These are phyloP conservation scores for Gymnoscopelus microlampas DNA, from an alignment of 2,797 vertebrate species.

Conservation along the genomic window DNA sequence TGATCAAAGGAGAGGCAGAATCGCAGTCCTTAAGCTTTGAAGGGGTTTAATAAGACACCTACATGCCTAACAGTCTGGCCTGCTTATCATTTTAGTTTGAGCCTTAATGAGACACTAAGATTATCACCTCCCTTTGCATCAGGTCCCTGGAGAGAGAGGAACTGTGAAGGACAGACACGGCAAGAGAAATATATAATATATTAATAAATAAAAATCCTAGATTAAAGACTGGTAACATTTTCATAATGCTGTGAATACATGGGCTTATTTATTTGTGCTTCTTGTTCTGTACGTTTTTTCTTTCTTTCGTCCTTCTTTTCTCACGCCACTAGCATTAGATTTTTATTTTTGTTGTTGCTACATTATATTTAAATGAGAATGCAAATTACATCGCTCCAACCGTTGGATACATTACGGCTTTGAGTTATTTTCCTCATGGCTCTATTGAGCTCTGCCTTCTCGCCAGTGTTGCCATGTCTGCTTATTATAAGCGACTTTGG, in stretches of 20 bases:
- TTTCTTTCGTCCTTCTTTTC: too few species aligned
- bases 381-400: slow-evolving; percentile 10
- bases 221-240: slow-evolving; percentile 20
- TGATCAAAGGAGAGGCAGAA: slow-evolving; percentile 75
- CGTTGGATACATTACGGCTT: too few species aligned
- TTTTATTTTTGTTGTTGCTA: not conserved
- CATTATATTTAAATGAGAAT: slow-evolving; percentile 17
- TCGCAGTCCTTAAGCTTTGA: slow-evolving; percentile 75
- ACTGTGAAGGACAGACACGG: slow-evolving; percentile 47
- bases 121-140: slow-evolving; percentile 57
- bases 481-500: too few species aligned
- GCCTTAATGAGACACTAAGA: slow-evolving; percentile 76
- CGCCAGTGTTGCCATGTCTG: slow-evolving; percentile 7
- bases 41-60: slow-evolving; percentile 79
- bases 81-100: slow-evolving; percentile 77
- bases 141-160: slow-evolving; percentile 52
- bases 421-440: not conserved
- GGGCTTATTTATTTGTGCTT: not conserved
- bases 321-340: too few species aligned
- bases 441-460: slow-evolving; percentile 26
- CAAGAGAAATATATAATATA: slow-evolving; percentile 11
- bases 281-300: too few species aligned
- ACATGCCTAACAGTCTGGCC: slow-evolving; percentile 68
- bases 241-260: slow-evolving; percentile 7
- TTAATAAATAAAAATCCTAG: not conserved